Conservation (phyloP, 2,888 invertebrate species). For the Branchipolynoe longqiensis region DNA sequence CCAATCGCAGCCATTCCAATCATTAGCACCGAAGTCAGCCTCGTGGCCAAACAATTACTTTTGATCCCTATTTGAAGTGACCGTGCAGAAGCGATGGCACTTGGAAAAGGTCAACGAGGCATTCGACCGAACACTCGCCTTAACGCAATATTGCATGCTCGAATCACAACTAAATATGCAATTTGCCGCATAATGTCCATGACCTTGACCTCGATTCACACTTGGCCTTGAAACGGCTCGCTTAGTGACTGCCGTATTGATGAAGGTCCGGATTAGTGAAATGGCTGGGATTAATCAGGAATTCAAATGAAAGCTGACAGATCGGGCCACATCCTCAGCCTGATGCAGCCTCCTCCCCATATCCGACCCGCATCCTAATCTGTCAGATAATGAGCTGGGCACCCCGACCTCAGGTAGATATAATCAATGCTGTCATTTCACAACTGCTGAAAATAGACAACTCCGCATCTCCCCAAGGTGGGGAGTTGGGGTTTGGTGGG, state of each 20-base stretch:
- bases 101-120: neutral
- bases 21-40: slow-evolving; percentile 22
- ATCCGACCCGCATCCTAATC: too few species aligned
- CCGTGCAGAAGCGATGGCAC: neutral
- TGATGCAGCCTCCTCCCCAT: too few species aligned
- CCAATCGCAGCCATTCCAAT: slow-evolving; percentile 35
- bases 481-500: too few species aligned
- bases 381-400: too few species aligned
- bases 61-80: slow-evolving; percentile 18
- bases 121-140: neutral
- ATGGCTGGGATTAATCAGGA: neutral
- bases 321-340: neutral
- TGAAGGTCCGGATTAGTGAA: neutral
- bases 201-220: neutral
- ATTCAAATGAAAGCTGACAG: neutral
- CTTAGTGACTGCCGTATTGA: neutral
- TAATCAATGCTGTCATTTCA: too few species aligned
- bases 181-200: neutral
- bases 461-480: too few species aligned
- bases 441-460: too few species aligned
- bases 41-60: slow-evolving; percentile 6
- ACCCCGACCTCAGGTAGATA: too few species aligned
- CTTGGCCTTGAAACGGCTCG: neutral
- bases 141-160: neutral
- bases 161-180: too few species aligned